phyloP scores from a whole-genome alignment of 2,797 vertebrate genomes.

The Gymnoscopelus braueri region DNA sequence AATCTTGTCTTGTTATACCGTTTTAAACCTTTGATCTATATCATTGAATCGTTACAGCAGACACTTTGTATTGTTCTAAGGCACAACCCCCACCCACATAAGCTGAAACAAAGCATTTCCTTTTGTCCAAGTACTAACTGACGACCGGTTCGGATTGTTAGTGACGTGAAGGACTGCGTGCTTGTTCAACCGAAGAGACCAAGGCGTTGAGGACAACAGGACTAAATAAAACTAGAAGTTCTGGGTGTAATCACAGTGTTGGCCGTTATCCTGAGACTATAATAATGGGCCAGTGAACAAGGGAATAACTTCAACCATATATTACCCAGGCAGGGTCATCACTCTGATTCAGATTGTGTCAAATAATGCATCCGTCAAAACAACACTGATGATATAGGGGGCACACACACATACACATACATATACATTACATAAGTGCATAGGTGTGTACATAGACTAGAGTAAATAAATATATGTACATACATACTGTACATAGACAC shows the following conservation, averaged over 20 bases:
- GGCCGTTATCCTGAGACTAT: conserved; percentile 51
- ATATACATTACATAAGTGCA: not conserved
- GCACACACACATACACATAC: not conserved
- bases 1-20: too few relatives aligned
- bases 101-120: too few relatives aligned
- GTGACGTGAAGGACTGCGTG: not conserved
- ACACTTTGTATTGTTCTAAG: too few relatives aligned
- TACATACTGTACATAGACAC: not conserved
- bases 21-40: too few relatives aligned
- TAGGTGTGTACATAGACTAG: too few relatives aligned
- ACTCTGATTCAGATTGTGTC: conserved; percentile 14
- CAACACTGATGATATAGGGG: not conserved
- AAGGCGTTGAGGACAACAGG: conserved; percentile 13
- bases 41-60: too few relatives aligned
- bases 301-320: conserved; percentile 49
- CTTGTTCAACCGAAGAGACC: conserved; percentile 32
- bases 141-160: not conserved
- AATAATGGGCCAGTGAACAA: conserved; percentile 45
- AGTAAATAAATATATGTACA: not conserved
- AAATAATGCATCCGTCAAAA: not conserved
- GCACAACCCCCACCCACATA: too few relatives aligned
- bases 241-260: conserved; percentile 56
- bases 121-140: too few relatives aligned
- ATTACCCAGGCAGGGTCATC: conserved; percentile 30
- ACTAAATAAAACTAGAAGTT: conserved; percentile 36